phyloP scores from a whole-genome alignment of 2,888 invertebrate species.

The Microctonus brassicae region DNA sequence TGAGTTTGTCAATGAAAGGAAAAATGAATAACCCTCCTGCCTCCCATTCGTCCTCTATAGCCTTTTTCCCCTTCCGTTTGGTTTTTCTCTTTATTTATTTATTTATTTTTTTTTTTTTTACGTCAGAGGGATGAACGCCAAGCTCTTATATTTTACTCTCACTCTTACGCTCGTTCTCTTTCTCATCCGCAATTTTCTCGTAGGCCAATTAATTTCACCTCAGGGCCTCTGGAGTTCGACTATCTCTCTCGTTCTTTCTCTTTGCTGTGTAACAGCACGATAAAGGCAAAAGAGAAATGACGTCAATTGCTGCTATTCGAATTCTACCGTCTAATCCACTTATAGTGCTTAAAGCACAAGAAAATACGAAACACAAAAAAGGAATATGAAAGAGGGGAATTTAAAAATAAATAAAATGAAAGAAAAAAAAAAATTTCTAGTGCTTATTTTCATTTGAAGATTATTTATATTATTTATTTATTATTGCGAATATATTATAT shows the following conservation, averaged over 20 bases:
- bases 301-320: slow-evolving; percentile 27
- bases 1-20: slow-evolving; percentile 41
- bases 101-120: neutral
- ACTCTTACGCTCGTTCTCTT: slow-evolving; percentile 7
- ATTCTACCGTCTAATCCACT: slow-evolving; percentile 32
- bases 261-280: slow-evolving; percentile 5
- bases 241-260: slow-evolving; percentile 4
- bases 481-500: too few relatives aligned
- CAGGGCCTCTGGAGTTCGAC: slow-evolving; percentile 25
- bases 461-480: neutral
- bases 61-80: slow-evolving; percentile 37
- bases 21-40: slow-evolving; percentile 38
- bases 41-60: slow-evolving; percentile 1
- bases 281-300: slow-evolving; percentile 16
- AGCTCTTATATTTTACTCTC: slow-evolving; percentile 18
- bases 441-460: neutral
- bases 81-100: neutral
- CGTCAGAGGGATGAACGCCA: slow-evolving; percentile 11
- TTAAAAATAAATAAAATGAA: neutral
- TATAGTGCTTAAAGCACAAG: slow-evolving; percentile 11
- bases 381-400: neutral
- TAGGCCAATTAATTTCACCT: slow-evolving; percentile 48
- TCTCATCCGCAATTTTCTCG: slow-evolving; percentile 38
- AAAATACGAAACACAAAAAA: neutral
- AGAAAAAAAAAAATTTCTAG: neutral